Conservation (phyloP, 2,797 vertebrate species). For the Centroberyx gerrardi region DNA sequence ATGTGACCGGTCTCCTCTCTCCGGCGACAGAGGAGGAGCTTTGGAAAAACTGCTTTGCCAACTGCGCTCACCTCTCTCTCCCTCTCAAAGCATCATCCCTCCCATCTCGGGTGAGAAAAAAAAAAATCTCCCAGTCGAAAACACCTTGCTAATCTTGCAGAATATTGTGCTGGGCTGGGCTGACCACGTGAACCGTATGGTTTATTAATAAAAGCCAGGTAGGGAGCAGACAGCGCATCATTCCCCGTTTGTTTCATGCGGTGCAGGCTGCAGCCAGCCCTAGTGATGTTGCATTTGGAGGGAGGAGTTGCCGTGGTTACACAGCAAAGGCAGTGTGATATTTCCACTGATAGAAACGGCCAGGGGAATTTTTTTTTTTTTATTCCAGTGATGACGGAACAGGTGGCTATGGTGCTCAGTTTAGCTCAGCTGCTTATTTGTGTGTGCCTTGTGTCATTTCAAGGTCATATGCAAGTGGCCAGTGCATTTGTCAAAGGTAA, state of each 20-base stretch:
- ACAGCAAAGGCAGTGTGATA: slow-evolving; percentile 55
- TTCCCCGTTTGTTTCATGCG: slow-evolving; percentile 35
- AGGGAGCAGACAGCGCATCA: slow-evolving; percentile 53
- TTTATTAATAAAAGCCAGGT: slow-evolving; percentile 72
- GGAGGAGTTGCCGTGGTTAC: slow-evolving; percentile 86
- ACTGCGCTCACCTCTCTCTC: slow-evolving; percentile 76
- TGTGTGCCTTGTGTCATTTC: slow-evolving; percentile 70
- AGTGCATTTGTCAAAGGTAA: not conserved
- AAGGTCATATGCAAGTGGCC: slow-evolving; percentile 69
- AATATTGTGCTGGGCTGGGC: slow-evolving; percentile 54
- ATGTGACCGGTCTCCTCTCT: slow-evolving; percentile 72
- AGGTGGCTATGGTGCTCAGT: slow-evolving; percentile 53
- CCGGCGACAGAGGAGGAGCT: slow-evolving; percentile 84
- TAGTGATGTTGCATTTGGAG: slow-evolving; percentile 71
- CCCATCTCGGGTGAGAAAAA: slow-evolving; percentile 46
- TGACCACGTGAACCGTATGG: slow-evolving; percentile 67
- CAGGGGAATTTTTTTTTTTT: not conserved
- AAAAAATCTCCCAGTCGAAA: slow-evolving; percentile 42
- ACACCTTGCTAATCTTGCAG: slow-evolving; percentile 63
- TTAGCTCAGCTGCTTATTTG: slow-evolving; percentile 36
- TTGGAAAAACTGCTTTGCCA: slow-evolving; percentile 57
- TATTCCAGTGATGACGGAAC: slow-evolving; percentile 60
- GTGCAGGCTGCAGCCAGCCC: slow-evolving; percentile 47
- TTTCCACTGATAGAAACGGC: slow-evolving; percentile 38
- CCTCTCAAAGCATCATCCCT: slow-evolving; percentile 62